phyloP scores from a whole-genome alignment of 2,113 vertebrate genomes.

The Malaclemys terrapin region DNA sequence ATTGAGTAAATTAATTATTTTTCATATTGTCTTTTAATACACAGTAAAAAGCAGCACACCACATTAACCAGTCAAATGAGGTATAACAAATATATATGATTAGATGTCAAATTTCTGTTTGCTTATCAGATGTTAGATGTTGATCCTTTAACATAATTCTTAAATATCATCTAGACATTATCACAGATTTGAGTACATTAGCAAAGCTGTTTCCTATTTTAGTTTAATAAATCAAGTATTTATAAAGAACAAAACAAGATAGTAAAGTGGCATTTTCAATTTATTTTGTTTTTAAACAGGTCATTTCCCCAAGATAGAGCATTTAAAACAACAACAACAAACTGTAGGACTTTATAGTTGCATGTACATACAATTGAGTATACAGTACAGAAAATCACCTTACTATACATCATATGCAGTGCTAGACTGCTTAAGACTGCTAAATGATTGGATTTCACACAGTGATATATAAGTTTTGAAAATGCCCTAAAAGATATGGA shows the following conservation, averaged over 20 bases:
- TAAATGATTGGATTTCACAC: background rate
- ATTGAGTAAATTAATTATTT: background rate
- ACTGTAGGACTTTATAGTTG: background rate
- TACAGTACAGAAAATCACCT: background rate
- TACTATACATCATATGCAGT: background rate
- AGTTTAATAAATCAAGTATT: rapidly evolving
- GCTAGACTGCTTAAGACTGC: background rate
- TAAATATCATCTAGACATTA: background rate
- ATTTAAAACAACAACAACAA: background rate
- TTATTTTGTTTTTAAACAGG: background rate
- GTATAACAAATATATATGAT: background rate
- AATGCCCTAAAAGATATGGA: background rate
- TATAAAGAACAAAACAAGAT: background rate
- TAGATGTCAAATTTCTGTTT: background rate
- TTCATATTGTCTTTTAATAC: background rate
- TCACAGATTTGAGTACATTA: background rate
- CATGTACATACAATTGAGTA: background rate
- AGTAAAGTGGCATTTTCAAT: background rate
- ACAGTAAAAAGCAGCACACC: background rate
- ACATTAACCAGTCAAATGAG: background rate
- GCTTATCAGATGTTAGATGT: background rate
- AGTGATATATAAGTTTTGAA: background rate
- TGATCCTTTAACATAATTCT: background rate
- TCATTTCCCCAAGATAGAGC: rapidly evolving
- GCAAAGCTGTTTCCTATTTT: rapidly evolving